Base-by-base conservation (phyloP, 1,140 invertebrate species). In the Phthorimaea operculella region DNA sequence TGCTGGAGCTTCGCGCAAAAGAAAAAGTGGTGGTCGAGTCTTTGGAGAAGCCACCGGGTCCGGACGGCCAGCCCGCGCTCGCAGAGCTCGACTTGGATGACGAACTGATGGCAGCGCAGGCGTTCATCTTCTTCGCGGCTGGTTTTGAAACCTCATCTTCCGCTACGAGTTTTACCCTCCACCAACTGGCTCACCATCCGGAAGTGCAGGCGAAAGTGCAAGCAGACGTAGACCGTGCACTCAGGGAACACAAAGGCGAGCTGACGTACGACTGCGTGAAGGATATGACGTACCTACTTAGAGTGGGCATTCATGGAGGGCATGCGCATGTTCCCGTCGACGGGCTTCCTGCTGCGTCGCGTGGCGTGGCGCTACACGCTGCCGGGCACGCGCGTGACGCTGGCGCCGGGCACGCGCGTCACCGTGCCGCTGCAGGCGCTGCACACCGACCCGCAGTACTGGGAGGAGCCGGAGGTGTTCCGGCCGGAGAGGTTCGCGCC, bases 371-470 rank as follows among this genome's bases (percentile, higher is more conserved):
- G 65, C 4, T 88, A 87, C 50, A 85, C 72, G 3, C 72, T 89
- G 6, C 56, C 79, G 0, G 76, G 70, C 4, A 63, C 76, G 6
- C 63, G 60, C 8, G 3, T 87, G 6, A 66, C 68, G 0, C 72
- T 88, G 28, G 79, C 83, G 14, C 58, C 76, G 51, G 74, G 70
- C 8, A 72, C 76, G 1, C 15, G 52, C 1, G 52, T 87, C 4
- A 51, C 74, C 6, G 74, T 87, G 17, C 77, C 80, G 1, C n/a
- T 84, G 4, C 86, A 82, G 55, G 74, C 72, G 1, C 62, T 90
- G 51, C 89, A 90, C 44, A 86, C 81, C 14, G 87, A 90, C 74
- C 77, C 86, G 3, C 58, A 77, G 9, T 74, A 88, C 52, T 90
- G 87, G 66, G 78, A 80, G 0, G 71, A 88, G n/a, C 89, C 90